Base-by-base conservation (phyloP, 2,113 vertebrate species). In the Mastomys coucha region DNA sequence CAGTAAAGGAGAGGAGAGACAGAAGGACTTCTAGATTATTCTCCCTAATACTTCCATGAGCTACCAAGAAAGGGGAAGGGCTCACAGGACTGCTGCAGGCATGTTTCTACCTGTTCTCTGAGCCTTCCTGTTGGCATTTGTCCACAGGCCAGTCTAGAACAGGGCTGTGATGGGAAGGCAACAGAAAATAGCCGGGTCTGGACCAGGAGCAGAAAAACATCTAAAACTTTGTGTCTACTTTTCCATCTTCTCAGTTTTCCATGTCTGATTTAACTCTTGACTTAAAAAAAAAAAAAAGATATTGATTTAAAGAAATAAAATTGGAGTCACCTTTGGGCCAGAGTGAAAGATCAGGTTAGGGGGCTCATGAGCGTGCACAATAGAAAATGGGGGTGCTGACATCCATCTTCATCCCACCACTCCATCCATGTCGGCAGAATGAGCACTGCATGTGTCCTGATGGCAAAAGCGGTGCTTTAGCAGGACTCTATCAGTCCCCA, bases 391-490 rank as follows among this genome's bases (percentile, higher is more conserved):
- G 45, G 49, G 58, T 42, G 26, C 24, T 84, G 81, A 42, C 42
- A 63, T 63, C 58, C 81, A 45, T 42, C 81, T 45, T 85, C 81
- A 65, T 45, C 22, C 56, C 39, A 39, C 24, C 56, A 63, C n/a
- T 96, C 93, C 19, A 3, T 97, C 99, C 99, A 99, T 99, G 99
- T 98, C 99, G 99, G 99, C 99, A 99, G 99, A 99, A 99, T 99
- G 99, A 99, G 99, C 99, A 99, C 99, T 99, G 99, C 99, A 99
- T 99, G 99, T 99, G 99, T 99, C 98, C 99, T 99, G 99, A 99
- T 99, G 99, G 99, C 99, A 99, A 99, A 99, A 99, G 99, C 99
- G 99, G 99, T 99, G 99, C 99, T 99, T 99, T 99, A 99, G 99
- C 99, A 99, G 99, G 99, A 99, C 99, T 97, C 99, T 97, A 99